Evolutionary conservation across 2,888 invertebrate species (phyloP).

Genomic region (Alviniconcha strummeri): DNA sequence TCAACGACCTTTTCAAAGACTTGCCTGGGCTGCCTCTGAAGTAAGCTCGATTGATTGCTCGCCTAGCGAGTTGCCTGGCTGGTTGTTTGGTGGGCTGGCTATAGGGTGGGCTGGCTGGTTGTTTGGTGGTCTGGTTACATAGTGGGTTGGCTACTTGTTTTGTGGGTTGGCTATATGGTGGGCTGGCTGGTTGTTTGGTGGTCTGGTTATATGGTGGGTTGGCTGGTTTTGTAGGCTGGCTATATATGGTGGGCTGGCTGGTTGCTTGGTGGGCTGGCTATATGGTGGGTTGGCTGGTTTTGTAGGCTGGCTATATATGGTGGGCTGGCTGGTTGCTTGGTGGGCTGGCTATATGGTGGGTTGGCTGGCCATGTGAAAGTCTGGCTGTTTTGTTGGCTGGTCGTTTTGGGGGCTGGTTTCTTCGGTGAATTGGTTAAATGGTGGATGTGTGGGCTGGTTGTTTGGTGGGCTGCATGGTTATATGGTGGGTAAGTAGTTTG

Average conservation of each 20-base stretch:
- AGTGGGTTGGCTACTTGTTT: not conserved
- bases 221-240: not conserved
- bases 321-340: no score
- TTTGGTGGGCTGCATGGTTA: no score
- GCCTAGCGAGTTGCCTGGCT: no score
- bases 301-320: not conserved
- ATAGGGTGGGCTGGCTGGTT: no score
- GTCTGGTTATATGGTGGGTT: not conserved
- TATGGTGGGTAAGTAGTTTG: no score
- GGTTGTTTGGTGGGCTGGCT: not conserved
- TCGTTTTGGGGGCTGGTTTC: no score
- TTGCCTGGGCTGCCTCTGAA: constrained; percentile 38
- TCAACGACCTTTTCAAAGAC: constrained; percentile 37
- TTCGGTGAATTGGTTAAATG: no score
- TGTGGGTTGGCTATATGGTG: not conserved
- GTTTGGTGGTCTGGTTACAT: not conserved
- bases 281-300: not conserved
- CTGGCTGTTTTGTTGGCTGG: no score
- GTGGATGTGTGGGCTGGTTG: no score
- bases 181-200: no score
- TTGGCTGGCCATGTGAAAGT: no score
- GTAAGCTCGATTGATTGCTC: constrained; percentile 13
- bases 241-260: not conserved
- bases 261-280: not conserved
- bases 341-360: no score